Base-by-base conservation (phyloP, 2,113 vertebrate species). In the Colius striatus region DNA sequence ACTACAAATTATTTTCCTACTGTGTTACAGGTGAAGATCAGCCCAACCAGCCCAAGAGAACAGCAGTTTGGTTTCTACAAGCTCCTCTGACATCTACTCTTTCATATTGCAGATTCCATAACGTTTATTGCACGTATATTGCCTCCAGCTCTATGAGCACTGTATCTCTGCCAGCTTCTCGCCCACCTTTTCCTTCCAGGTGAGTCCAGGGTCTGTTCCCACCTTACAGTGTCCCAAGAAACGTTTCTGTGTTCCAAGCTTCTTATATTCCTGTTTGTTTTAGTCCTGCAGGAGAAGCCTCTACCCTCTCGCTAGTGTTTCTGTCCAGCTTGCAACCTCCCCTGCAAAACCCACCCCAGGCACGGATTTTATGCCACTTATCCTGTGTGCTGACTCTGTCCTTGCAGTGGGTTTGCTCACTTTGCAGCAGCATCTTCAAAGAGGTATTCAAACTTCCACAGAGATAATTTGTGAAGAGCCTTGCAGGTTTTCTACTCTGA, bases 71-170 rank as follows among this genome's bases (percentile, higher is more conserved):
- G 18, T 71, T 63, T 76, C 54, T 73, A 15, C 1, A 4, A 66
- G 65, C 54, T 78, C 47, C 45, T 70, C 50, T 92, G 51, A 86
- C 4, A 4, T 47, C 23, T 82, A 0, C 12, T 48, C 25, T 80
- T 87, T 73, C 63, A 10, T 68, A 17, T 73, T 95, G 43, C 89
- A 98, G 97, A 58, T 97, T 97, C 65, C 51, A 78, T 77, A 98
- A 97, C 3, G 94, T 98, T 84, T 98, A 98, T 66, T 98, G 98
- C 68, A 95, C 90, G 1, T 98, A 97, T 68, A 89, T 97, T 51
- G 93, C 97, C 57, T 93, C 98, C 84, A 98, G 98, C 86, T 97
- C 95, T 53, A 68, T 98, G 47, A 96, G n/a, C 58, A 47, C 95
- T 25, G 1, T 95, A 77, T 95, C 95, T 94, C 87, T 92, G 57